Evolutionary conservation across 2,113 vertebrate species (phyloP).

Genomic region (Hippocampus comes): DNA sequence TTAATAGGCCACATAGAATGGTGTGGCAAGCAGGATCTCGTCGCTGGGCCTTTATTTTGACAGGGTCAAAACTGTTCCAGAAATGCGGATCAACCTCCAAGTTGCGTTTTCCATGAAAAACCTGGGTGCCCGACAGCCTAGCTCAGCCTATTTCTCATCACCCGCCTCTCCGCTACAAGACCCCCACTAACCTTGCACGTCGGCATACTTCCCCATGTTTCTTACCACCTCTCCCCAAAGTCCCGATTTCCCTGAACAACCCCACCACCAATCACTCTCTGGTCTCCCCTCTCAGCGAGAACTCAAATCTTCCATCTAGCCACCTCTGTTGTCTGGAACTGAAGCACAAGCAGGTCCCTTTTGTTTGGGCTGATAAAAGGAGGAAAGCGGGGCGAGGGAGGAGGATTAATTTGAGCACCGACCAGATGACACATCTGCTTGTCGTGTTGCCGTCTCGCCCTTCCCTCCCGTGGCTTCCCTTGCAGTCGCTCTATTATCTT

Average conservation of each 20-base stretch:
- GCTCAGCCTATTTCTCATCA: slow-evolving; percentile 35
- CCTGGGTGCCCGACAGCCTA: slow-evolving; percentile 29
- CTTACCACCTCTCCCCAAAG: slow-evolving; percentile 34
- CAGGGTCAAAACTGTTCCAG: too few relatives aligned
- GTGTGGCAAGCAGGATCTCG: too few relatives aligned
- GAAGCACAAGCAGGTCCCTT: slow-evolving; percentile 69
- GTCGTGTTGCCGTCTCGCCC: slow-evolving; percentile 56
- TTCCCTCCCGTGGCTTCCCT: slow-evolving; percentile 53
- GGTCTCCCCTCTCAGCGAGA: slow-evolving; percentile 41
- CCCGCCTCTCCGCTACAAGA: slow-evolving; percentile 62
- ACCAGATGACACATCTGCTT: slow-evolving; percentile 77
- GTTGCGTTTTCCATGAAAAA: too few relatives aligned
- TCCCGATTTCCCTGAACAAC: slow-evolving; percentile 13
- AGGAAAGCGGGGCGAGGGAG: slow-evolving; percentile 73
- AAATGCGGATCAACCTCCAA: too few relatives aligned
- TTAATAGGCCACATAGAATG: too few relatives aligned
- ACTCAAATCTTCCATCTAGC: slow-evolving; percentile 53
- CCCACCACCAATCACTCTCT: slow-evolving; percentile 8
- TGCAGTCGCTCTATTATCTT: slow-evolving; percentile 60
- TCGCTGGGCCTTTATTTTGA: too few relatives aligned
- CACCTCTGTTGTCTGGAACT: slow-evolving; percentile 71
- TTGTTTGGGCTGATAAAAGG: slow-evolving; percentile 78
- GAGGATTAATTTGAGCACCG: slow-evolving; percentile 79
- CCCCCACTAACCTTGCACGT: slow-evolving; percentile 60
- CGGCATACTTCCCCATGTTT: slow-evolving; percentile 38